Percentiles rank a stretch among this genome's conserved stretches.
phyloP scores from a whole-genome alignment of 2,113 vertebrate genomes.

The Numida meleagris region DNA sequence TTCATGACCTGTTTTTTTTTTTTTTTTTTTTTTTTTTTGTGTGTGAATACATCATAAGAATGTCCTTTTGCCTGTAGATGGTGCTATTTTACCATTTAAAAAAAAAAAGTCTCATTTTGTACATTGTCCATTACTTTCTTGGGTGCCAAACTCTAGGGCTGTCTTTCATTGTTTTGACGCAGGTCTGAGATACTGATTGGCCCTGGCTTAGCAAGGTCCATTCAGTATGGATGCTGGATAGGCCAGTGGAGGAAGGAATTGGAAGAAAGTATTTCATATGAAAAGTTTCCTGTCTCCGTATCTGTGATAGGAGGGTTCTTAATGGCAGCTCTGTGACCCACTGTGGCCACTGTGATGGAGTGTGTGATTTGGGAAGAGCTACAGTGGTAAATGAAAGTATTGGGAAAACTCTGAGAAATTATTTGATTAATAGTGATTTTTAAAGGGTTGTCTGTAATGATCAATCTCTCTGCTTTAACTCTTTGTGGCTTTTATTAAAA shows the following conservation, averaged over 20 bases:
- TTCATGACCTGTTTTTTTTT: neutral
- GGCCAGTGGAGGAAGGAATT: neutral
- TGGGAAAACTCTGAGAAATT: neutral
- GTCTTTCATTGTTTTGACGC: neutral
- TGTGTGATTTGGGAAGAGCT: neutral
- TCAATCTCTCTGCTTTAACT: neutral
- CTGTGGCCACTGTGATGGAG: no score
- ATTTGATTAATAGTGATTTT: neutral
- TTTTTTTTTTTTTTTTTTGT: neutral
- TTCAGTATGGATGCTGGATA: neutral
- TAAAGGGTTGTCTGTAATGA: neutral
- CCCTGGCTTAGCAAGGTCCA: neutral
- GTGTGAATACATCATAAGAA: neutral
- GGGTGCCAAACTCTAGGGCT: rapidly evolving
- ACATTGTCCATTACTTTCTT: rapidly evolving
- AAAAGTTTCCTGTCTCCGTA: neutral
- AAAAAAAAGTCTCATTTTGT: neutral
- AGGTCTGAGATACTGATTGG: neutral
- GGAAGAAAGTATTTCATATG: neutral
- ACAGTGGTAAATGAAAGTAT: neutral
- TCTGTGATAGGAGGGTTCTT: neutral
- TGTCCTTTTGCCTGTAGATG: conserved; percentile 2
- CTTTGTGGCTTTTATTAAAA: neutral
- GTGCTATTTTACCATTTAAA: neutral
- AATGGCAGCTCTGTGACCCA: neutral